These are phyloP conservation scores for Thymelicus lineola DNA, from an alignment of 2,888 invertebrate species.

Conservation along the genomic window DNA sequence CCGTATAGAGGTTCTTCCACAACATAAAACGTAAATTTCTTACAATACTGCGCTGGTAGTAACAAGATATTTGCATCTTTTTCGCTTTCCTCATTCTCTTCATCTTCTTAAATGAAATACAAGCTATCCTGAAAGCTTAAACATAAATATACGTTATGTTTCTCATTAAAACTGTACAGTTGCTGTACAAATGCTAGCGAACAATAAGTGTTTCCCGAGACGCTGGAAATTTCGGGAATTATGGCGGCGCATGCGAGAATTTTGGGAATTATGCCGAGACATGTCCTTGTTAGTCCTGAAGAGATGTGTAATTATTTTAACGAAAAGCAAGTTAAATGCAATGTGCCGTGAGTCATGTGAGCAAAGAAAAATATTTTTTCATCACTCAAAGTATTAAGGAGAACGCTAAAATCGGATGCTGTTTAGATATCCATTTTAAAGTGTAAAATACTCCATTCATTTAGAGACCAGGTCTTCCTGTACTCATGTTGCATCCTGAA, in stretches of 20 bases:
- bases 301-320: constrained; percentile 34
- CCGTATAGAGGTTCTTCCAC: no score
- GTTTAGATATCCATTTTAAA: no score
- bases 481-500: no score
- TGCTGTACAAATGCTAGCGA: constrained; percentile 17
- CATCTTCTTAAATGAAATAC: neutral
- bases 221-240: constrained; percentile 34
- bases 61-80: neutral
- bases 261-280: constrained; percentile 34
- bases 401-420: neutral
- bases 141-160: constrained; percentile 18
- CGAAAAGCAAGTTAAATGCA: neutral
- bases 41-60: no score
- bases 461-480: no score
- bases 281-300: constrained; percentile 28
- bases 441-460: no score
- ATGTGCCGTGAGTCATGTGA: no score
- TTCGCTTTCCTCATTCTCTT: neutral
- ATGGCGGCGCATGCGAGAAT: constrained; percentile 30
- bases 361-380: neutral
- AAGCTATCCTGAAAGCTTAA: neutral
- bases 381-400: neutral
- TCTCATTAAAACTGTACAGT: constrained; percentile 36
- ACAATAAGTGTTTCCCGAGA: constrained; percentile 35
- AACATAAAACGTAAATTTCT: no score